phyloP scores from a whole-genome alignment of 2,888 invertebrate species.

The Rambutsinella grinnellia region DNA sequence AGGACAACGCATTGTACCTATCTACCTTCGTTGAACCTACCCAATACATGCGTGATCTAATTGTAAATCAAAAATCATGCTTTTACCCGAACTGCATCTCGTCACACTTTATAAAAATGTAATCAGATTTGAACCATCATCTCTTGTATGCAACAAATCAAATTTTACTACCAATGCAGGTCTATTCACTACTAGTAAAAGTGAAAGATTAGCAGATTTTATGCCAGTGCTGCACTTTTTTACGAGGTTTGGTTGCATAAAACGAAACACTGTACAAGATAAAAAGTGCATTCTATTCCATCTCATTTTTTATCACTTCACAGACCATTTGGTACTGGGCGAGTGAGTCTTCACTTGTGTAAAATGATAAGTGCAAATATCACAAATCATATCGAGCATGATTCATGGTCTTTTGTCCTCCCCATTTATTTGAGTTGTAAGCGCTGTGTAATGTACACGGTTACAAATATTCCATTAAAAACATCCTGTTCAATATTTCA shows the following conservation, averaged over 20 bases:
- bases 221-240: background rate
- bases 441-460: background rate
- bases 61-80: too few species aligned
- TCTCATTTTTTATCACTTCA: constrained; percentile 43
- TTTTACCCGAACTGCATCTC: too few species aligned
- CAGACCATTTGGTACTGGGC: constrained; percentile 30
- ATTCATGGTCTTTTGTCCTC: background rate
- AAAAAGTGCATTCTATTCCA: background rate
- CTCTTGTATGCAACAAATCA: too few species aligned
- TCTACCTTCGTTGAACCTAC: too few species aligned
- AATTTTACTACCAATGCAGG: constrained; percentile 10
- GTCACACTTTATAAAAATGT: background rate
- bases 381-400: constrained; percentile 22
- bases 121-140: too few species aligned
- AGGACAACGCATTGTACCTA: too few species aligned
- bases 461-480: background rate
- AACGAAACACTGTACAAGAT: background rate
- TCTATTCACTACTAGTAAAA: constrained; percentile 1
- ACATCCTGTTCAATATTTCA: background rate
- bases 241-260: background rate
- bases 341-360: background rate
- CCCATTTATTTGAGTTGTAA: background rate
- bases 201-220: constrained; percentile 17
- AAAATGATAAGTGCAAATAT: constrained; percentile 3
- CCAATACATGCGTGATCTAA: too few species aligned